phyloP scores from a whole-genome alignment of 2,888 invertebrate species.

The Hermaeophaga mercurialis region DNA sequence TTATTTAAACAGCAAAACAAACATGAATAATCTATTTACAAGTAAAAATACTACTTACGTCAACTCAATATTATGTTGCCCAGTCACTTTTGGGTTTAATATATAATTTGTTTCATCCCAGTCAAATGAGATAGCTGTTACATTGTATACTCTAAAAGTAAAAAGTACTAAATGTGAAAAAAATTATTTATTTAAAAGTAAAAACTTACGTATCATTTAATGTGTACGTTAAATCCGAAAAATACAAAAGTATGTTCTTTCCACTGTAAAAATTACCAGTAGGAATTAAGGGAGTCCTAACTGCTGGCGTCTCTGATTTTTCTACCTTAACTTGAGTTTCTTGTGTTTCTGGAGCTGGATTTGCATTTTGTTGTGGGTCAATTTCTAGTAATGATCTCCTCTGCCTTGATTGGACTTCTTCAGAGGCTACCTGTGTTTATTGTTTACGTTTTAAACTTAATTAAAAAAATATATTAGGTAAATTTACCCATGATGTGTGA shows the following conservation, averaged over 20 bases:
- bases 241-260: not conserved
- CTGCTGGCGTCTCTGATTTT: not conserved
- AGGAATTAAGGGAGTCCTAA: not conserved
- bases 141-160: not conserved
- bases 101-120: not conserved
- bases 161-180: too few relatives aligned
- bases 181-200: too few relatives aligned
- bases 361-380: constrained; percentile 6
- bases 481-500: constrained; percentile 61
- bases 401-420: constrained; percentile 45
- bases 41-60: constrained; percentile 4
- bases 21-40: too few relatives aligned
- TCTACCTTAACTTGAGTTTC: not conserved
- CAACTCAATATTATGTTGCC: not conserved
- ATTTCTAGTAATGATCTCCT: constrained; percentile 41
- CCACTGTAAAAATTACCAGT: not conserved
- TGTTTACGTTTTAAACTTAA: too few relatives aligned
- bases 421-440: constrained; percentile 45
- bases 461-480: not conserved
- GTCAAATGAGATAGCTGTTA: not conserved
- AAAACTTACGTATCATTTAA: too few relatives aligned
- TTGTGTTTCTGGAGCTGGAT: not conserved
- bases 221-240: not conserved
- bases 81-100: not conserved
- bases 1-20: too few relatives aligned